Conservation (phyloP, 1,140 invertebrate species). For the Calephelis nemesis region DNA sequence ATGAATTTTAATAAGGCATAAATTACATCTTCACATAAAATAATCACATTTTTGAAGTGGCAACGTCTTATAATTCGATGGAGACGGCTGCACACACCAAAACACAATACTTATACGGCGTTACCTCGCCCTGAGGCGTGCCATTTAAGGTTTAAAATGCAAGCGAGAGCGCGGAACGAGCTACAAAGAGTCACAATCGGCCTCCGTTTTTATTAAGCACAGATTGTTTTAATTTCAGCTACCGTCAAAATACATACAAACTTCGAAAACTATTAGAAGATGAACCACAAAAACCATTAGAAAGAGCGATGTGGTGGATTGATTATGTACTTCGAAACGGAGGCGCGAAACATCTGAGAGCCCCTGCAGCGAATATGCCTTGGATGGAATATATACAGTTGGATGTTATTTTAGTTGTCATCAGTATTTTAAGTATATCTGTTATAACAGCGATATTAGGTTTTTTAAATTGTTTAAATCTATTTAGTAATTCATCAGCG, state of each 20-base stretch:
- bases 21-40: too few relatives aligned
- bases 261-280: slow-evolving; percentile 2
- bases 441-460: background rate
- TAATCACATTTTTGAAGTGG: too few relatives aligned
- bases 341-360: background rate
- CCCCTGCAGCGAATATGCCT: background rate
- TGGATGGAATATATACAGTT: background rate
- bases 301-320: slow-evolving; percentile 5
- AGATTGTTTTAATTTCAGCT: background rate
- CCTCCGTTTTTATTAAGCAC: too few relatives aligned
- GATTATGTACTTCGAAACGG: slow-evolving; percentile 2
- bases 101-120: too few relatives aligned
- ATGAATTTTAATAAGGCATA: too few relatives aligned
- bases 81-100: too few relatives aligned
- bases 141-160: too few relatives aligned
- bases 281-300: background rate
- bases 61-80: too few relatives aligned
- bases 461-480: background rate
- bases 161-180: too few relatives aligned
- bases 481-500: background rate
- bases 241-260: background rate
- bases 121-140: too few relatives aligned
- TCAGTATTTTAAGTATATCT: background rate
- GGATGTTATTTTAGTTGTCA: background rate
- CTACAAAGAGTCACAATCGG: too few relatives aligned